Base-by-base conservation (phyloP, 2,797 vertebrate genomes). In the Erethizon dorsatum region DNA sequence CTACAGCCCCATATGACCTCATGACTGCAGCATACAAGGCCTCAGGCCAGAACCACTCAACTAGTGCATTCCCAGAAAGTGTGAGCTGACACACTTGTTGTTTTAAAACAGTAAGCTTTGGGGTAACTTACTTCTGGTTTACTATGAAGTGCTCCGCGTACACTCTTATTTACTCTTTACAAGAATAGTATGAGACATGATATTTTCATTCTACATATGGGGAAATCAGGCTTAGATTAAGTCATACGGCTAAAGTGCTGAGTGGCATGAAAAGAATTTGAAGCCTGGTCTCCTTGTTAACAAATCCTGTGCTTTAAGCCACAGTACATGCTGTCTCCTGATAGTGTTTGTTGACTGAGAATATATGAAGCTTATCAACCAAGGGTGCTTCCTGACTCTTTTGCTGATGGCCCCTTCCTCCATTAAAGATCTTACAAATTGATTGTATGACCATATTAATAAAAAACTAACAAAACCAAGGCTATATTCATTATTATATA, bases 381-480 rank as follows among this genome's bases (percentile, higher is more conserved):
- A 65, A 47, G 20, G 12, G 18, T 33, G 3, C 28, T 1, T 50
- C 18, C 47, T 22, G 45, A 47, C 10, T 45, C 24, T 50, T 56
- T 26, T 85, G 59, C 80, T 15, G 26, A 31, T 37, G 59, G 2
- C 17, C 24, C 37, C 50, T 56, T 75, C 63, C 33, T 88, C 52
- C 56, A 69, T 69, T 93, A 84, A 73, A 96, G 65, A 47, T 80
- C 52, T 59, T 67, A 54, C 59, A 57, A 88, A 56, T 67, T 54
- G 8, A 69, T 73, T 50, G 57, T 92, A 69, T 85, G 80, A 63
- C 31, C 18, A 18, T 57, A 89, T 61, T 94, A 31, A n/a, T 73
- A 75, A 45, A 56, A 96, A 41, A 54, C n/a, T 50, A 52, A 63
- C 37, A 87, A 45, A 96, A 88, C 33, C 12, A 1, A 90, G 13